Evolutionary conservation across 2,797 vertebrate species (phyloP), one percentile per base, ranked within the genome.

Genomic region (Yasuhikotakia modesta): DNA sequence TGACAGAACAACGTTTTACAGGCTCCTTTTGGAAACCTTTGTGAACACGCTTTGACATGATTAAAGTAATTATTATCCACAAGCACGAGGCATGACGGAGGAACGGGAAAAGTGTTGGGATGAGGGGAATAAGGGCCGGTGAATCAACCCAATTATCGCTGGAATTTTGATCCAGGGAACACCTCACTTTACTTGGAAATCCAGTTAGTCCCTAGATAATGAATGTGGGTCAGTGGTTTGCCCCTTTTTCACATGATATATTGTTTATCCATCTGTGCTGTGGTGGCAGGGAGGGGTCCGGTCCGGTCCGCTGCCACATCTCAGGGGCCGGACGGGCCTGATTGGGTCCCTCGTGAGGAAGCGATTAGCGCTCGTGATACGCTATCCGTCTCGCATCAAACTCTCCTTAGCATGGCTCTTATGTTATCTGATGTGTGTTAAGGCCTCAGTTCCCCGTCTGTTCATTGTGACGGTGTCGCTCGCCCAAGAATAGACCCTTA

Each of bases 41-140:
- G 6, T 85, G 84, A 81, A 84, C 85, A 85, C 84, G 81, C 78
- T 69, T 80, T 92, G 92, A 92, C 91, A 87, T 92, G 91, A 94
- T 93, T 91, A 90, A 90, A 88, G 87, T 93, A 93, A 93, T 93
- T 84, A 93, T 93, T 84, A 80, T 87, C 74, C 81, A 85, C 65
- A 53, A 60, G 27, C 70, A 70, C 79, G 60, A 58, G 83, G 58
- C 46, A 61, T 21, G 78, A 70, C 64, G 61, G 58, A 58, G 52
- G 50, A 78, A 35, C 22, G 11, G 46, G 50, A 35, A 46, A 45
- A 57, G 50, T 67, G 61, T 50, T n/a, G 24, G 74, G 48, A 58
- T 13, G 4, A 46, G 24, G 22, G 67, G 72, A 39, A 39, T 1
- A 8, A 8, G 82, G 55, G 68, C 57, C 30, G 48, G 61, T 83